Conservation (phyloP, 1,140 invertebrate species). For the Bilobella aurantiaca region DNA sequence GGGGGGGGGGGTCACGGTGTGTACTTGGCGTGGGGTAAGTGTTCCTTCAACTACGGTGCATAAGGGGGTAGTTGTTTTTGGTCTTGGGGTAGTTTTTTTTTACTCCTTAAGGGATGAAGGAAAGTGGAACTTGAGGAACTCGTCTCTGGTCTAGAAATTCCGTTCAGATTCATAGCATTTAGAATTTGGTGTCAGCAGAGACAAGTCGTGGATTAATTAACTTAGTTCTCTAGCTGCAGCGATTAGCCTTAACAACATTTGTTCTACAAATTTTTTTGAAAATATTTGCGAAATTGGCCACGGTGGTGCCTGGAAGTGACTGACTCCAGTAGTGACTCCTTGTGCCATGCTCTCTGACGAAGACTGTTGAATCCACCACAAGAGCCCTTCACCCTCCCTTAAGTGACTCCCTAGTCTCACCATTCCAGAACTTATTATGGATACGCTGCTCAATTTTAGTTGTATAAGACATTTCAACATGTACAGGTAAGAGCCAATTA, state of each 20-base stretch:
- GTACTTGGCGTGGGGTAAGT: background rate
- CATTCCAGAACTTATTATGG: background rate
- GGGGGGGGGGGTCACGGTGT: background rate
- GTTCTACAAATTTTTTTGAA: no score
- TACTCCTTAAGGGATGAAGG: constrained; percentile 14
- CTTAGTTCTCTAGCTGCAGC: no score
- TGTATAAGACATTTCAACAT: constrained; percentile 6
- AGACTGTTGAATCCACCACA: background rate
- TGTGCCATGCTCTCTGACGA: background rate
- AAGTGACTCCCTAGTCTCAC: background rate
- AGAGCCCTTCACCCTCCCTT: background rate
- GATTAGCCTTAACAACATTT: no score
- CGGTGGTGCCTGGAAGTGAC: constrained; percentile 2
- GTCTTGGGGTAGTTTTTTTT: background rate
- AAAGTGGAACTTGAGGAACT: constrained; percentile 31
- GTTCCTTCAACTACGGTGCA: no score
- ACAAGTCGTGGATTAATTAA: background rate
- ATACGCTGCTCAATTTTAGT: background rate
- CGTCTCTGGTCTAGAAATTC: constrained; percentile 28
- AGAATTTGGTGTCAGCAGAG: constrained; percentile 27
- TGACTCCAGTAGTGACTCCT: background rate
- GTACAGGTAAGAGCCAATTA: constrained; percentile 3
- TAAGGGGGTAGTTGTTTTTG: background rate
- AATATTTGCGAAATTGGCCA: no score
- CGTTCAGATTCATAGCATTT: constrained; percentile 22